These are phyloP conservation scores for Dicranocentrus wangi DNA, from an alignment of 2,888 invertebrate genomes.

Conservation along the genomic window DNA sequence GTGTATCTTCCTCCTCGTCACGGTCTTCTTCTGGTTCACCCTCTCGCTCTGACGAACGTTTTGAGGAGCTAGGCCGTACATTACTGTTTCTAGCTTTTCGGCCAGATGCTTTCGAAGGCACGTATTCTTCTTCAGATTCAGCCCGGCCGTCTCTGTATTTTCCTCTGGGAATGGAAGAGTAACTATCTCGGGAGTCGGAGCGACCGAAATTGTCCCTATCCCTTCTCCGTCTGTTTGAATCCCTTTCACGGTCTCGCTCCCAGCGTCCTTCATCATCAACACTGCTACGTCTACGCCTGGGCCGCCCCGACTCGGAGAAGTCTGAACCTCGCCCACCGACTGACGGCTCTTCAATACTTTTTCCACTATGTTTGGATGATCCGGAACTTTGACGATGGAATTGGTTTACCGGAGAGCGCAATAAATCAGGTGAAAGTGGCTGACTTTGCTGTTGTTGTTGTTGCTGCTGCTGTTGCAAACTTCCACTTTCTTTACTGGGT, in stretches of 20 bases:
- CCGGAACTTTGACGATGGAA: slow-evolving; percentile 72
- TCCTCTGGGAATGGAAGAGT: slow-evolving; percentile 54
- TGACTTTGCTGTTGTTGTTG: slow-evolving; percentile 30
- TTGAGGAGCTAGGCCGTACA: slow-evolving; percentile 40
- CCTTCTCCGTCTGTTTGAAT: slow-evolving; percentile 41
- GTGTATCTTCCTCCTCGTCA: slow-evolving; percentile 70
- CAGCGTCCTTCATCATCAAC: slow-evolving; percentile 62
- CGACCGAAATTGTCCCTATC: slow-evolving; percentile 53
- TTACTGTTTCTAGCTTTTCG: slow-evolving; percentile 45
- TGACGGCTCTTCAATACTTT: slow-evolving; percentile 60
- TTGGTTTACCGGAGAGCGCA: slow-evolving; percentile 50
- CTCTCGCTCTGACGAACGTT: slow-evolving; percentile 50
- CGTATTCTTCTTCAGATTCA: slow-evolving; percentile 70
- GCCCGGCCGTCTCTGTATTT: slow-evolving; percentile 47
- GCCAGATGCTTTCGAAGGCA: slow-evolving; percentile 48
- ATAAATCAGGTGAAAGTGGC: slow-evolving; percentile 44
- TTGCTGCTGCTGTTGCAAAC: slow-evolving; percentile 15
- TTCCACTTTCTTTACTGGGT: slow-evolving; percentile 47
- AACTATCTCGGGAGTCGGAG: slow-evolving; percentile 68
- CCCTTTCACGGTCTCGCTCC: slow-evolving; percentile 61
- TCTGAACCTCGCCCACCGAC: slow-evolving; percentile 68
- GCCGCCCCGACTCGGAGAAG: slow-evolving; percentile 69
- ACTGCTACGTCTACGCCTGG: slow-evolving; percentile 38
- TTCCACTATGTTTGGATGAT: slow-evolving; percentile 70
- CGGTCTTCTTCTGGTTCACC: slow-evolving; percentile 60